Conservation (phyloP, 2,113 vertebrate species). For the Gorsachius goisagi region DNA sequence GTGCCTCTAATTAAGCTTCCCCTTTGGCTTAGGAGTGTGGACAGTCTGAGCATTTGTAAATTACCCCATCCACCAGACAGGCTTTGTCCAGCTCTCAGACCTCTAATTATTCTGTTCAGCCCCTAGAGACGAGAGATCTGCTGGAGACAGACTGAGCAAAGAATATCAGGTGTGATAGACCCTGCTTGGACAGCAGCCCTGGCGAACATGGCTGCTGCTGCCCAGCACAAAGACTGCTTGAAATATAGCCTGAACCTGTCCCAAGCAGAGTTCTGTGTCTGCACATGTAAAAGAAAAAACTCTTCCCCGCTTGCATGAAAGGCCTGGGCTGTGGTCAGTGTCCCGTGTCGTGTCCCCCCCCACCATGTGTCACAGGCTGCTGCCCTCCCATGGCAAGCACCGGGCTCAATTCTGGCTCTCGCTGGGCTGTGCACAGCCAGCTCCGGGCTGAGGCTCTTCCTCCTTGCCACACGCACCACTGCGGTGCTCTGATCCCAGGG, state of each 20-base stretch:
- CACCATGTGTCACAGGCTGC: not conserved
- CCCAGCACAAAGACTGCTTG: not conserved
- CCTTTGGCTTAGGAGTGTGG: conserved; percentile 24
- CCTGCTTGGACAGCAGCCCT: conserved; percentile 11
- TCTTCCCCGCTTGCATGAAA: not conserved
- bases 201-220: not conserved
- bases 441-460: not conserved
- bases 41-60: conserved; percentile 49
- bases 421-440: not conserved
- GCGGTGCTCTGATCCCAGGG: not conserved
- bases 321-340: not conserved
- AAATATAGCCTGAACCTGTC: not conserved
- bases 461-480: rapidly evolving
- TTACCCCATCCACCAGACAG: conserved; percentile 47
- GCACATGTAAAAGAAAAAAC: not conserved
- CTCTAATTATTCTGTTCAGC: conserved; percentile 34
- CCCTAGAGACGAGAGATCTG: conserved; percentile 13
- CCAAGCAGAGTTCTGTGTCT: not conserved
- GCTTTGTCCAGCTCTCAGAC: conserved; percentile 41
- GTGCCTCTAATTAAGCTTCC: conserved; percentile 49
- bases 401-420: not conserved
- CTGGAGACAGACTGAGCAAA: not conserved
- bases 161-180: not conserved
- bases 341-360: not conserved
- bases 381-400: not conserved